Conservation (phyloP, 2,888 invertebrate species). For the Agrenia bidenticulata region DNA sequence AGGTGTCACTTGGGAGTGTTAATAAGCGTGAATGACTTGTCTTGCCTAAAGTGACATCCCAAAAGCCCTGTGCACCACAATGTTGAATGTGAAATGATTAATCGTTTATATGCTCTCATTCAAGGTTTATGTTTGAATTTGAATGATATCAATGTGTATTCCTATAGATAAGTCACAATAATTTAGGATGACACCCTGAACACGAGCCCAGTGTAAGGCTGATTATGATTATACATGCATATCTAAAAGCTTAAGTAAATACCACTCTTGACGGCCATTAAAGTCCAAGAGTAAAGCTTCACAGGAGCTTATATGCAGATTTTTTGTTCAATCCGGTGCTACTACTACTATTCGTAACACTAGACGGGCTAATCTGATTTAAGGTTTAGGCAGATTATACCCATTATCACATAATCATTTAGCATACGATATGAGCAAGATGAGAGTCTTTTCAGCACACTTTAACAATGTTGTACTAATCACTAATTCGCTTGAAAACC, state of each 20-base stretch:
- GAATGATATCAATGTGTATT: neutral
- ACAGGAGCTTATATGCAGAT: conserved; percentile 3
- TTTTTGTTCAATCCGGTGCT: neutral
- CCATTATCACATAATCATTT: conserved; percentile 12
- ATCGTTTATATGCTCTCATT: conserved; percentile 36
- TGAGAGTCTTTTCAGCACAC: no score
- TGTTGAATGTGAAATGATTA: conserved; percentile 29
- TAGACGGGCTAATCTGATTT: conserved; percentile 1
- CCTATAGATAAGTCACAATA: conserved; percentile 1
- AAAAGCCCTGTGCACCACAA: no score
- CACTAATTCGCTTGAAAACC: no score
- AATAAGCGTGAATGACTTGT: conserved; percentile 40
- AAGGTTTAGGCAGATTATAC: conserved; percentile 5
- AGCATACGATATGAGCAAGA: neutral
- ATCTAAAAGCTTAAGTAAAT: conserved; percentile 10
- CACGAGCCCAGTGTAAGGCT: neutral
- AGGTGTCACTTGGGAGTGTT: conserved; percentile 44
- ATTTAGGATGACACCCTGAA: conserved; percentile 5
- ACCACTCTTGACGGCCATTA: conserved; percentile 6
- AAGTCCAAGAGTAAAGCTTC: neutral
- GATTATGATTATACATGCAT: neutral
- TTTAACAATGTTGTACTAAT: no score
- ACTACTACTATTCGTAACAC: neutral
- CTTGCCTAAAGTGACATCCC: neutral
- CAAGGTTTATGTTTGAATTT: conserved; percentile 14